A percentile compares a stretch with the other conserved stretches of the same genome.
Conservation (phyloP, 2,888 invertebrate genomes). For the Melinaea menophilus region DNA sequence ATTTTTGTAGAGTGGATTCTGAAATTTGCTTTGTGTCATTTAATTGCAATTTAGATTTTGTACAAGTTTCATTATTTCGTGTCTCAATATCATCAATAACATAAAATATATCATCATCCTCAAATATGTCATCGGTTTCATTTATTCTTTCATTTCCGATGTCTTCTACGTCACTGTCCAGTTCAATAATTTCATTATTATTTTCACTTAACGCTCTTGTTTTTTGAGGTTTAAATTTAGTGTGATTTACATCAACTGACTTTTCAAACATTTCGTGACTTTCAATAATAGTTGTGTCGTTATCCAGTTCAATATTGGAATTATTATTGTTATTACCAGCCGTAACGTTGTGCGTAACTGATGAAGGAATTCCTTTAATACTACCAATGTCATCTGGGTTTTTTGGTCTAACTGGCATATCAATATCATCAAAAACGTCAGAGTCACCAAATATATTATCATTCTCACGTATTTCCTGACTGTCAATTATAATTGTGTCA, state of each 20-base stretch:
- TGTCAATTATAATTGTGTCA: too few species aligned
- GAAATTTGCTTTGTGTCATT: too few species aligned
- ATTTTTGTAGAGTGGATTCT: constrained; percentile 2
- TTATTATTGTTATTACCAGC: constrained; percentile 29
- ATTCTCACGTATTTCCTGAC: neutral
- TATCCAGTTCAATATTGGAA: constrained; percentile 51
- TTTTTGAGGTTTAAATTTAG: too few species aligned
- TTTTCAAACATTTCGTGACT: too few species aligned
- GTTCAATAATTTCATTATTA: constrained; percentile 25
- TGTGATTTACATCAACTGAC: too few species aligned
- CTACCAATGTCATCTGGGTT: neutral
- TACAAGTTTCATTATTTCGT: neutral
- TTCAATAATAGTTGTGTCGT: constrained; percentile 28
- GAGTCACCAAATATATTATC: neutral
- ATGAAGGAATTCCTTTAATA: too few species aligned
- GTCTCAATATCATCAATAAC: constrained; percentile 44
- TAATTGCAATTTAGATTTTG: neutral
- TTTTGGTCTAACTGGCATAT: neutral
- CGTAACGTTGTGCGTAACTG: too few species aligned
- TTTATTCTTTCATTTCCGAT: too few species aligned
- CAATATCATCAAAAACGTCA: constrained; percentile 1
- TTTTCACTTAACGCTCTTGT: constrained; percentile 14
- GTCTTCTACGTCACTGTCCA: constrained; percentile 30
- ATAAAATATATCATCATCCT: constrained; percentile 61
- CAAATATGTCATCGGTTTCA: constrained; percentile 52